phyloP scores from a whole-genome alignment of 2,113 vertebrate genomes.

The Aramus guarauna region DNA sequence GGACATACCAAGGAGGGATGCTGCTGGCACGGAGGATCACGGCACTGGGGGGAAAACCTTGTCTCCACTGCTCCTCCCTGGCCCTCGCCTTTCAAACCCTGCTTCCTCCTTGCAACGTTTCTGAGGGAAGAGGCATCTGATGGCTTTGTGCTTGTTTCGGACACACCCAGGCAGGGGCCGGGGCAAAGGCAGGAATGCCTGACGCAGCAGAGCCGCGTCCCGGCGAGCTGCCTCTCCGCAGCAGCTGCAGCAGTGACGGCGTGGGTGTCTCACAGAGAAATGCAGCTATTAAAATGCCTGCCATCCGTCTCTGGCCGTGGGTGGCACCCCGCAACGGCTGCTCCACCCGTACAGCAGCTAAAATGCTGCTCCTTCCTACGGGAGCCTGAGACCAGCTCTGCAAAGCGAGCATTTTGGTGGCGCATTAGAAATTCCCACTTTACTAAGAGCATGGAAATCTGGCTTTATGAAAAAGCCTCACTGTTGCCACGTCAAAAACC shows the following conservation, averaged over 20 bases:
- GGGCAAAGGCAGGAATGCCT: neutral
- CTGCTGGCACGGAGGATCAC: fast-evolving
- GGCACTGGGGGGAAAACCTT: neutral
- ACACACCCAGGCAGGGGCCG: fast-evolving
- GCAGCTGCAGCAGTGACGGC: neutral
- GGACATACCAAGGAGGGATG: neutral
- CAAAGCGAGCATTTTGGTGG: neutral
- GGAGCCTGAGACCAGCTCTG: fast-evolving
- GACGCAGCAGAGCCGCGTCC: neutral
- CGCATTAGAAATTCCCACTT: fast-evolving
- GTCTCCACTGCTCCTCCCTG: neutral
- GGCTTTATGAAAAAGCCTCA: neutral
- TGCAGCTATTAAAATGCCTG: neutral
- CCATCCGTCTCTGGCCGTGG: neutral
- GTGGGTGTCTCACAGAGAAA: slow-evolving; percentile 25
- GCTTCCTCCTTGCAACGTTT: neutral
- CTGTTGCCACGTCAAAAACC: fast-evolving
- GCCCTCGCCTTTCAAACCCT: neutral
- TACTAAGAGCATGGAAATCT: fast-evolving
- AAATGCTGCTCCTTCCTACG: neutral
- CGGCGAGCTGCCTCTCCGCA: neutral
- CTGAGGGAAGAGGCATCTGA: neutral
- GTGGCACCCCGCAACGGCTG: neutral
- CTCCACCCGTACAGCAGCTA: neutral
- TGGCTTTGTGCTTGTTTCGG: neutral